Evolutionary conservation across 2,113 vertebrate species (phyloP), one percentile per base, ranked within the genome.

Genomic region (Falcunculus frontatus): DNA sequence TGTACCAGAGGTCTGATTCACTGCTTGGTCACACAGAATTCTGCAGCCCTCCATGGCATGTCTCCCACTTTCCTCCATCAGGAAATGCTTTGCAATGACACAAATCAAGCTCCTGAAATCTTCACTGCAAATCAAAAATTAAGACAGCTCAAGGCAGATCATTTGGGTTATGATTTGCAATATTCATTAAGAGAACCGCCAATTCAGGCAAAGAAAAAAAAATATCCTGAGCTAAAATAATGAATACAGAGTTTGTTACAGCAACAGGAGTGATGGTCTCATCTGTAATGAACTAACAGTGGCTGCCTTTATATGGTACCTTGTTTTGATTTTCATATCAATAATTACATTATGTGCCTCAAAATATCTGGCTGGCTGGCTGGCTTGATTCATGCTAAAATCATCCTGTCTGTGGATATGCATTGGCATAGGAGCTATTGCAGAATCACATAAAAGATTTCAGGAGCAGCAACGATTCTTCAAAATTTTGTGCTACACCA

Each of bases 291-390:
- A 79, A 62, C 82, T 55, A 60, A 96, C 94, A 97, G 87, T 91
- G 82, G 57, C 74, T 91, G 67, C 89, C 70, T 95, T 96, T 94
- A 93, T 96, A 93, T 16, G 35, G 63, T 53, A 89, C 87, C 78
- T 94, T 96, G 91, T 96, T 97, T 97, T 87, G 70, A 94, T 91
- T 93, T 95, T 95, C 89, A 47, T 95, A 95, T 93, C 91, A 96
- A 95, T 96, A 94, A 96, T 96, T 89, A 79, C 69, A 93, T 91
- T 96, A 93, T 89, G 63, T 62, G 44, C 30, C 75, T 96, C 70
- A 85, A 95, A 94, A 96, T 50, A 80, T 77, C 84, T 93, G 81
- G 37, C 49, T 89, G 84, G 32, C 63, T 89, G 41, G 44, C 50
- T 68, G 70, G 84, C 32, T 72, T 87, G 53, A 68, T 47, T 42